phyloP scores from a whole-genome alignment of 1,140 invertebrate species.

The Nephotettix cincticeps region DNA sequence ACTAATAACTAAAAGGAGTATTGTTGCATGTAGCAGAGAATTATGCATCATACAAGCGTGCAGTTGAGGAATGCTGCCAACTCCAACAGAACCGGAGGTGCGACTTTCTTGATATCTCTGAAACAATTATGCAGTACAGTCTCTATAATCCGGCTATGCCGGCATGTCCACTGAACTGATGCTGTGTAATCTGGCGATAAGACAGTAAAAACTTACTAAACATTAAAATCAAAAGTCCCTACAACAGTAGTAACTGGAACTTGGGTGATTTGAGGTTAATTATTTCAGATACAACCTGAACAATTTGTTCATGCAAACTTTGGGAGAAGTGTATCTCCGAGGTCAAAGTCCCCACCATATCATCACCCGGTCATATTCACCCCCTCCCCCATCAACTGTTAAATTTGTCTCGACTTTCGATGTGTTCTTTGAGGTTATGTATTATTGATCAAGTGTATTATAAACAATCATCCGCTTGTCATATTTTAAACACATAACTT shows the following conservation, averaged over 20 bases:
- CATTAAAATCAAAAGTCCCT: too few species aligned
- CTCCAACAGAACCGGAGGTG: background rate
- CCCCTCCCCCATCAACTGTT: too few species aligned
- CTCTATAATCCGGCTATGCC: background rate
- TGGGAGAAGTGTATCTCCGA: too few species aligned
- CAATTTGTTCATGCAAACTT: too few species aligned
- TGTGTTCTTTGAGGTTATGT: too few species aligned
- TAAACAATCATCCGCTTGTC: too few species aligned
- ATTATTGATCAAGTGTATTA: too few species aligned
- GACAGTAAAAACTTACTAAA: background rate
- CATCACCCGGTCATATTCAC: too few species aligned
- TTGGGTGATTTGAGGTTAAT: background rate
- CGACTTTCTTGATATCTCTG: slow-evolving; percentile 10
- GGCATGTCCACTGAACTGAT: background rate
- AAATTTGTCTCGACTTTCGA: too few species aligned
- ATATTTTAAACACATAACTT: too few species aligned
- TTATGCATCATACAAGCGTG: background rate
- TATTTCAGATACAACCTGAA: background rate
- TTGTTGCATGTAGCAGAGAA: background rate
- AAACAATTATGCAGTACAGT: background rate
- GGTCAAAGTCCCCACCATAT: too few species aligned
- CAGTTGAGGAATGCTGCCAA: background rate
- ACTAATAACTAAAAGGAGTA: too few species aligned
- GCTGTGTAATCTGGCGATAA: background rate
- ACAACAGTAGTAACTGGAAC: background rate